Conservation (phyloP, 2,888 invertebrate species). For the Cheilosia vernalis region DNA sequence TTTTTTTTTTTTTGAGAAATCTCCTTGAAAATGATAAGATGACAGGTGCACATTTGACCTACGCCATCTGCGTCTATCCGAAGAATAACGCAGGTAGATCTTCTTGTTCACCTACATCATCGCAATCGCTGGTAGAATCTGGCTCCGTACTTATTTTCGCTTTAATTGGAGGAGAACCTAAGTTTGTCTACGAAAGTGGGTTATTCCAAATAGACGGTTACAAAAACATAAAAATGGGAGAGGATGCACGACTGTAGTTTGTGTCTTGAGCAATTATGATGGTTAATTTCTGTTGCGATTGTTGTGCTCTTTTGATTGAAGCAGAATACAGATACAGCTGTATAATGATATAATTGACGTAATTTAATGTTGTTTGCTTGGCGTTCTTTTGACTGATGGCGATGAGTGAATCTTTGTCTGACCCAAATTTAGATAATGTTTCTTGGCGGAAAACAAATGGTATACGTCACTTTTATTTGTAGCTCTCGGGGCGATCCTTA, state of each 20-base stretch:
- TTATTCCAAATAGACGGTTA: neutral
- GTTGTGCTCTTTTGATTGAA: conserved; percentile 1
- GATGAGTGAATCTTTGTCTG: neutral
- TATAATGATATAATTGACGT: conserved; percentile 1
- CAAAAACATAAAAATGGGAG: neutral
- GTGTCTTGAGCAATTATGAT: neutral
- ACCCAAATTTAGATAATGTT: neutral
- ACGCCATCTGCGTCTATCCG: no score
- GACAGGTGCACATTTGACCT: neutral
- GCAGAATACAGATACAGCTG: neutral
- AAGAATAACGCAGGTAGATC: no score
- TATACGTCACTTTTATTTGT: neutral
- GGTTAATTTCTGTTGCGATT: neutral
- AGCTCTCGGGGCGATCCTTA: no score
- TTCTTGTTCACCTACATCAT: no score
- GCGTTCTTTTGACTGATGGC: neutral
- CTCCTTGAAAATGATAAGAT: neutral
- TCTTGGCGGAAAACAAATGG: neutral
- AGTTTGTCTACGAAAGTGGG: neutral
- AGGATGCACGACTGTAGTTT: neutral
- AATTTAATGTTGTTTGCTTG: neutral
- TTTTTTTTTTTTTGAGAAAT: neutral
- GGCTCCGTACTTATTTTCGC: neutral
- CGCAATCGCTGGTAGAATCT: neutral
- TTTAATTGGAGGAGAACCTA: neutral